Conservation (phyloP, 2,888 invertebrate genomes). For the Charanyca ferruginea region DNA sequence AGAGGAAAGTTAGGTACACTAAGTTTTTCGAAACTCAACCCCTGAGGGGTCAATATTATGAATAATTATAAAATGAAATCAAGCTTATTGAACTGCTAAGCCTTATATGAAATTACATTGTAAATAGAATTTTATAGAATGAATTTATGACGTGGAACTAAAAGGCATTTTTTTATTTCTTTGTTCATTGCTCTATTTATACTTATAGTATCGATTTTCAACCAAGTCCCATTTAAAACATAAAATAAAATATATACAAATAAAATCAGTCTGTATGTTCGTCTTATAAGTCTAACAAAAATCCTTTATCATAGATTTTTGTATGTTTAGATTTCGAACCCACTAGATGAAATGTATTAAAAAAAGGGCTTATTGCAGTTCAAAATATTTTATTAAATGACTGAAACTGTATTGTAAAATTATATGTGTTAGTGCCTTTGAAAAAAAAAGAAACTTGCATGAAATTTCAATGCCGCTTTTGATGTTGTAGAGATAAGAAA, state of each 20-base stretch:
- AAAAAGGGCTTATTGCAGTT: conserved; percentile 17
- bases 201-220: too few species aligned
- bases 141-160: too few species aligned
- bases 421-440: conserved; percentile 53
- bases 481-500: conserved; percentile 37
- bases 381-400: conserved; percentile 40
- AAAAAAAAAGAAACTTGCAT: conserved; percentile 12
- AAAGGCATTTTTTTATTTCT: too few species aligned
- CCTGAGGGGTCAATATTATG: too few species aligned
- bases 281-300: neutral
- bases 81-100: neutral
- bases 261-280: neutral
- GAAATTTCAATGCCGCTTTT: conserved; percentile 42
- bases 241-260: too few species aligned
- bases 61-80: neutral
- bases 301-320: conserved; percentile 15
- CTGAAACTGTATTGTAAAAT: conserved; percentile 38
- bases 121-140: conserved; percentile 4
- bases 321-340: conserved; percentile 7
- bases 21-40: too few species aligned
- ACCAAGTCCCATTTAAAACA: too few species aligned
- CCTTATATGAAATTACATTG: neutral
- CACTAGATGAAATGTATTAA: conserved; percentile 2
- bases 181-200: too few species aligned
- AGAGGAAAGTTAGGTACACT: too few species aligned